Evolutionary conservation across 2,888 invertebrate genomes (phyloP).

Genomic region (Brassicogethes aeneus): DNA sequence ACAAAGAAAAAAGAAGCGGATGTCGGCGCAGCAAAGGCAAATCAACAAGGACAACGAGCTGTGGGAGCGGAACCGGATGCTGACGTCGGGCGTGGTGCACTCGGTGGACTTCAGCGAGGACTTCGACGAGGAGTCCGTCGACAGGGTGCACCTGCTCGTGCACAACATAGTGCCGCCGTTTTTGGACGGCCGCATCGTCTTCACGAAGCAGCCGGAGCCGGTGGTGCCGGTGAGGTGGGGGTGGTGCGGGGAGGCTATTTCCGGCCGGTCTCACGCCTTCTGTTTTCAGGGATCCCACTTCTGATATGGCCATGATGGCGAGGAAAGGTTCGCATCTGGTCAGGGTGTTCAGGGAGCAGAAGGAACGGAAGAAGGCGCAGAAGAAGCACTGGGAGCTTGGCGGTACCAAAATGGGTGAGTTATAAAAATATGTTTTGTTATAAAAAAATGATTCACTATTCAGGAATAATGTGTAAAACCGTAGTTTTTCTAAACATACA

Average conservation of each 20-base stretch:
- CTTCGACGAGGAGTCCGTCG: conserved; percentile 91
- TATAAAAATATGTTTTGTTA: too few species aligned
- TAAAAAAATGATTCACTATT: too few species aligned
- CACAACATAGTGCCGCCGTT: conserved; percentile 99
- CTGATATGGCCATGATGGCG: conserved; percentile 94
- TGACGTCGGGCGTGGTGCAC: conserved; percentile 89
- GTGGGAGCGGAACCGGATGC: conserved; percentile 98
- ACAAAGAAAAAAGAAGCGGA: conserved; percentile 79
- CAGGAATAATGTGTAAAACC: too few species aligned
- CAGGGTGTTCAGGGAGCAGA: conserved; percentile 85
- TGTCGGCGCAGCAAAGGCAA: conserved; percentile 93
- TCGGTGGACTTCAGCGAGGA: conserved; percentile 84
- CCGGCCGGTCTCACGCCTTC: too few species aligned
- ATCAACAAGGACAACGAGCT: conserved; percentile 97
- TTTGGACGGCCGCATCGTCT: conserved; percentile 95
- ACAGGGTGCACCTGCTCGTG: conserved; percentile 90
- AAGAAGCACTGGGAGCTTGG: conserved; percentile 99
- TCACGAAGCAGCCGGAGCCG: conserved; percentile 98
- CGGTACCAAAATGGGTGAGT: conserved; percentile 88
- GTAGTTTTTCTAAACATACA: too few species aligned
- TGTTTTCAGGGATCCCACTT: conserved; percentile 81
- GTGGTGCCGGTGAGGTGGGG: conserved; percentile 80
- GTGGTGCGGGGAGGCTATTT: conserved; percentile 2
- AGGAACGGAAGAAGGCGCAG: conserved; percentile 92
- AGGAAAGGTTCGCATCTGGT: conserved; percentile 91